Percentiles rank a stretch among this genome's conserved stretches.
Conservation (phyloP, 2,888 invertebrate genomes). For the Diaprepes abbreviatus region DNA sequence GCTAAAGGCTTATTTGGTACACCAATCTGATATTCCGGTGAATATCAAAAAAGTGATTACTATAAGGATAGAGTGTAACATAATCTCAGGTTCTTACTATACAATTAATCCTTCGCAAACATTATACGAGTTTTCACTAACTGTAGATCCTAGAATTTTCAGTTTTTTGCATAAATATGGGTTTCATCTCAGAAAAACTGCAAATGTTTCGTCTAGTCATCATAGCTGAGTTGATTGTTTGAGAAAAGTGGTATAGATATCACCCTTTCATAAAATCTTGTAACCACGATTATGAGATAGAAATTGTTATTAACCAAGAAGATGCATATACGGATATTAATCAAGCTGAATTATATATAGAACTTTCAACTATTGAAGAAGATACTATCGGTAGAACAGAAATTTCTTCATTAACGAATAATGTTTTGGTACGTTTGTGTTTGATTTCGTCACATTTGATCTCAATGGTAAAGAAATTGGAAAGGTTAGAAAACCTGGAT, state of each 20-base stretch:
- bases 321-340: conserved; percentile 35
- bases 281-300: conserved; percentile 48
- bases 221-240: conserved; percentile 37
- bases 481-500: conserved; percentile 41
- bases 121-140: conserved; percentile 60
- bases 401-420: conserved; percentile 19
- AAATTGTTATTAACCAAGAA: conserved; percentile 49
- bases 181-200: conserved; percentile 7
- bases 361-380: conserved; percentile 15
- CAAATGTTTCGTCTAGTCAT: background rate
- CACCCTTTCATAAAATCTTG: conserved; percentile 51
- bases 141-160: conserved; percentile 57
- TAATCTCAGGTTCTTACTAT: conserved; percentile 54
- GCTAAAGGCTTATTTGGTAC: conserved; percentile 38
- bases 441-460: conserved; percentile 42
- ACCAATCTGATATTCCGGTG: conserved; percentile 57
- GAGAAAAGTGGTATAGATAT: conserved; percentile 45
- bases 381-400: conserved; percentile 10
- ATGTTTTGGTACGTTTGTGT: conserved; percentile 43
- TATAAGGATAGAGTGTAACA: conserved; percentile 55
- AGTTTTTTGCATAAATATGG: conserved; percentile 15
- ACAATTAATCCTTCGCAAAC: conserved; percentile 55
- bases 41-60: conserved; percentile 56
- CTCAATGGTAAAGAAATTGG: conserved; percentile 42
- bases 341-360: conserved; percentile 27